phyloP scores from a whole-genome alignment of 2,797 vertebrate species.

The Eulemur coronatus region DNA sequence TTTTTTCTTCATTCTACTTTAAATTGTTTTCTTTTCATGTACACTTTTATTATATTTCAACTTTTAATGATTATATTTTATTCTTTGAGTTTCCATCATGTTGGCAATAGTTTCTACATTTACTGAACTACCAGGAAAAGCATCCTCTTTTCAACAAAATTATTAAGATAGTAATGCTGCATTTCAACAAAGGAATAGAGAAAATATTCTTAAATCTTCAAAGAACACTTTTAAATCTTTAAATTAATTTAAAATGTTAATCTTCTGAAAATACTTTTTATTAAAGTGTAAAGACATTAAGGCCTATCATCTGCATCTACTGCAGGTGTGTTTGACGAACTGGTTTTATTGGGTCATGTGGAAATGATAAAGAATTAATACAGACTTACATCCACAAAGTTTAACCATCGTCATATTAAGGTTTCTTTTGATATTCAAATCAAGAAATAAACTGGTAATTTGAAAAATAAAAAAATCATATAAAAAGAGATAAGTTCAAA shows the following conservation, averaged over 20 bases:
- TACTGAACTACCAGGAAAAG: neutral
- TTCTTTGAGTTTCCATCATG: neutral
- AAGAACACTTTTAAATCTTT: slow-evolving; percentile 13
- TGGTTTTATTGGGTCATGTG: neutral
- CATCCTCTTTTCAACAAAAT: neutral
- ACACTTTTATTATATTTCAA: neutral
- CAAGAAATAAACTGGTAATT: neutral
- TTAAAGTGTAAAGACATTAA: slow-evolving; percentile 48
- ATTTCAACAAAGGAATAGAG: neutral
- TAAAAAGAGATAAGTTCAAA: neutral
- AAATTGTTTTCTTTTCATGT: neutral
- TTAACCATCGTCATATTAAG: slow-evolving; percentile 37
- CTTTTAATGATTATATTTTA: neutral
- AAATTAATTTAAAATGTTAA: slow-evolving; percentile 68
- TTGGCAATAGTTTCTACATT: neutral
- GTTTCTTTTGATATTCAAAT: slow-evolving; percentile 19
- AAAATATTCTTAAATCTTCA: neutral
- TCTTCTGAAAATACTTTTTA: slow-evolving; percentile 55
- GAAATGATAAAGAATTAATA: slow-evolving; percentile 50
- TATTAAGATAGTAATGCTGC: neutral
- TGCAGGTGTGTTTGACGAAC: neutral
- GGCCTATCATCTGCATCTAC: slow-evolving; percentile 40
- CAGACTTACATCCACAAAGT: neutral
- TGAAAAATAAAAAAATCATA: neutral
- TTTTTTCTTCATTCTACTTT: neutral